Evolutionary conservation across 92 coral and sea anemone species (phyloP).

Genomic region (Phymanthus crucifer): DNA sequence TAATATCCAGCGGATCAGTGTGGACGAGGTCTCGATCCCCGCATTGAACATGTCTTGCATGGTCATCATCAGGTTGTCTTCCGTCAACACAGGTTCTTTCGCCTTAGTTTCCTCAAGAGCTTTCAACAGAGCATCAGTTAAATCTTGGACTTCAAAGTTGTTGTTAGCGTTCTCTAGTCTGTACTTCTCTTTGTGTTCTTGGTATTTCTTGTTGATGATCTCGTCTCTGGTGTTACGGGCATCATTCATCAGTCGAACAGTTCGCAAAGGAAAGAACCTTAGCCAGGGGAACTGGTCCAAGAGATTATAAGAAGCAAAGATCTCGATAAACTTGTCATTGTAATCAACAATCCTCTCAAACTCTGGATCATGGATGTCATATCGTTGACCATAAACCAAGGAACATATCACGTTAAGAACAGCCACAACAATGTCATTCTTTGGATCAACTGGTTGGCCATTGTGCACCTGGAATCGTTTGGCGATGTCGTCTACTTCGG

Average conservation of each 20-base stretch:
- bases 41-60: slow-evolving; percentile 78
- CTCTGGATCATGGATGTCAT: slow-evolving; percentile 68
- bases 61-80: slow-evolving; percentile 73
- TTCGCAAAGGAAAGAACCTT: slow-evolving; percentile 51
- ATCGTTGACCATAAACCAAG: slow-evolving; percentile 72
- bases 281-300: slow-evolving; percentile 75
- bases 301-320: slow-evolving; percentile 64
- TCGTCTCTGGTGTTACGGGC: slow-evolving; percentile 64
- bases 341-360: slow-evolving; percentile 66
- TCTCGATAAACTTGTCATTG: slow-evolving; percentile 61
- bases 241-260: slow-evolving; percentile 49
- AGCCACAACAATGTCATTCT: slow-evolving; percentile 54
- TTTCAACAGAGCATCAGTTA: slow-evolving; percentile 72
- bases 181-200: slow-evolving; percentile 64
- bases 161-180: slow-evolving; percentile 61
- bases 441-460: slow-evolving; percentile 71
- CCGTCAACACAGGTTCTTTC: slow-evolving; percentile 51
- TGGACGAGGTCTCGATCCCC: slow-evolving; percentile 69
- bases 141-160: slow-evolving; percentile 59
- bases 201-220: slow-evolving; percentile 60
- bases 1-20: slow-evolving; percentile 61
- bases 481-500: slow-evolving; percentile 52
- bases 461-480: slow-evolving; percentile 41
- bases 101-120: slow-evolving; percentile 45
- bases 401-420: slow-evolving; percentile 75